Evolutionary conservation across 2,888 invertebrate species (phyloP), one percentile per base, ranked within the genome.

Genomic region (Sussaba pulchella): DNA sequence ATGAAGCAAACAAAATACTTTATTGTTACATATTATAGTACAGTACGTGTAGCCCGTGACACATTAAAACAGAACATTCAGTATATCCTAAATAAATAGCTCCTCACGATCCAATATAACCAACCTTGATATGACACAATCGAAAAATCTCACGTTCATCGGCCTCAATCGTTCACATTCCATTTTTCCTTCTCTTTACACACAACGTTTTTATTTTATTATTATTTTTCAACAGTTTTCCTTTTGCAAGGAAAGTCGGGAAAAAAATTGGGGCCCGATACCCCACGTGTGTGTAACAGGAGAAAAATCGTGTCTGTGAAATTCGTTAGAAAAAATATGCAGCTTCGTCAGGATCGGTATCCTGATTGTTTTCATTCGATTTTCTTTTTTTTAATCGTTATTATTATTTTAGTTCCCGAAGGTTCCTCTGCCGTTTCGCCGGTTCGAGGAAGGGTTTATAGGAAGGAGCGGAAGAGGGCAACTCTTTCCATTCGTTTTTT

Each of bases 1-100:
- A 73, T 87, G 91, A 92, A 92, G 92, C 92, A 91, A 92, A 92
- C 92, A 92, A 92, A 92, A 92, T 92, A 92, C 88, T 92, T 92
- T 92, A 92, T 92, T 92, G 90, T 91, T 90, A 91, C 88, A 91
- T 91, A 92, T 91, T 91, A 91, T 91, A 91, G 89, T 92, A 91
- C 92, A 92, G 86, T 92, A 92, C 91, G 91, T 90, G 91, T 91
- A 92, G 92, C 91, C 92, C 91, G 91, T 92, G 92, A 92, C 91
- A 92, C 91, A 92, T 91, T 89, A 89, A 92, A 92, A 91, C 92
- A 92, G 91, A 92, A 90, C 89, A 90, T 90, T 91, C 90, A 91
- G 86, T 91, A 91, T 90, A 91, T 90, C 88, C 89, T 92, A 92
- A 92, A 92, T 91, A 91, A 91, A 92, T 92, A 91, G 90, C 89